Base-by-base conservation (phyloP, 2,888 invertebrate genomes). In the Rhamnusium bicolor region DNA sequence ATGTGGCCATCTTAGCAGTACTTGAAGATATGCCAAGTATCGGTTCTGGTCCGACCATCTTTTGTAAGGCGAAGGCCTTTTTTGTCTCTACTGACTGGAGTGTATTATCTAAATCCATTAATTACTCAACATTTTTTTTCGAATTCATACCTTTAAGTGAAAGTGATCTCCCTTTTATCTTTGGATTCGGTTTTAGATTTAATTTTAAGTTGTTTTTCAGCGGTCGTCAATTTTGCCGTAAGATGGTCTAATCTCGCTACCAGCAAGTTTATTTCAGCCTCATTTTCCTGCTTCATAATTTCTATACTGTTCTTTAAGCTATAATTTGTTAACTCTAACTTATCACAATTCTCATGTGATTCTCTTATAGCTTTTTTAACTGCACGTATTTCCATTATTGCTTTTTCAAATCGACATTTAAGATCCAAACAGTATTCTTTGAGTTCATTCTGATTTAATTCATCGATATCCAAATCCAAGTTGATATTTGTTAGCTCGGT, bases 191-290 rank as follows among this genome's bases (percentile, higher is more conserved):
- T 89, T 86, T 96, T 96, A 82, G 94, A 94, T 87, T 95, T 95
- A 1, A 92, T 92, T 68, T 95, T 90, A 7, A 94, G 93, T 87
- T 95, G 95, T 81, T 95, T 94, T 84, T 96, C 96, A 0, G 95
- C 94, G 0, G 92, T 91, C 6, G 93, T 93, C 73, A 96, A 90
- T 86, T 96, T 97, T 68, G 92, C 91, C 0, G 96, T 96, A 29
- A 97, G 89, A 85, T 96, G 95, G 84, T 96, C 93, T 72, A 97
- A 94, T 62, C 96, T 91, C 21, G 94, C 93, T 0, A 94, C 94
- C 93, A 97, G 94, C 82, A 96, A 88, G 76, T 93, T 92, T 49
- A 95, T 90, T 86, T 96, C 94, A 0, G 94, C 93, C 68, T 92
- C 91, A 72, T 91, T 90, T 71, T 91, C 90, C 79, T 93, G 92